These are phyloP conservation scores for Chloebia gouldiae DNA, from an alignment of 2,113 vertebrate species.

Conservation along the genomic window DNA sequence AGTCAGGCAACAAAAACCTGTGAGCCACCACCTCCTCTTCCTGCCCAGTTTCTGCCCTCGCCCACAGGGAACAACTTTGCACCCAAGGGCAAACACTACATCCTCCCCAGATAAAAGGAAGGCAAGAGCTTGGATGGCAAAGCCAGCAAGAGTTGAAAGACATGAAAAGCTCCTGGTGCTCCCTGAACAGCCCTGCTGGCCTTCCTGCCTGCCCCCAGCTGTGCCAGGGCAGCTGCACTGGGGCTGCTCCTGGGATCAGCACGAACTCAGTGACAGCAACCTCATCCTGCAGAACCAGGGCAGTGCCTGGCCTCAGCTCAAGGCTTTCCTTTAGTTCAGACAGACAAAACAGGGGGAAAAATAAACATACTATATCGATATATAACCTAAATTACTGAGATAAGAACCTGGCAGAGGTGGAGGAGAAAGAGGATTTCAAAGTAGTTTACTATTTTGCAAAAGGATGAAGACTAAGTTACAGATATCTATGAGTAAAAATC, in stretches of 20 bases:
- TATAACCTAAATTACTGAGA: not conserved
- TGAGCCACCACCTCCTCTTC: not conserved
- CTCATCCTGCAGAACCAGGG: accelerated
- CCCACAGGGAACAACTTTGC: not conserved
- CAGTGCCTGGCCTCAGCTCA: not conserved
- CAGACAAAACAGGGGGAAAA: not conserved
- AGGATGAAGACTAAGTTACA: not conserved
- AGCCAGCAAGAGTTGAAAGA: not conserved
- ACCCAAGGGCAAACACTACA: not conserved
- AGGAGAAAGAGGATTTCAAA: not conserved
- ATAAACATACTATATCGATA: too few relatives aligned
- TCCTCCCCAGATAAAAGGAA: not conserved
- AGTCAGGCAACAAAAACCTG: not conserved
- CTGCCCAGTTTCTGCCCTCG: accelerated
- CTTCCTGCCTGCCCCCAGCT: not conserved
- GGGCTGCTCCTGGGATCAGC: accelerated
- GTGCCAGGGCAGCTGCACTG: accelerated
- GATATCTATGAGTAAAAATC: not conserved
- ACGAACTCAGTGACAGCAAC: accelerated
- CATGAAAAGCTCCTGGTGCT: not conserved
- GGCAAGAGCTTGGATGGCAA: not conserved
- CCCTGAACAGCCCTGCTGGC: accelerated
- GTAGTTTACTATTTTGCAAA: not conserved
- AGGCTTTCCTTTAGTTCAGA: not conserved
- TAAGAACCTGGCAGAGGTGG: not conserved